These are phyloP conservation scores for Odontomyia ornata DNA, from an alignment of 2,888 invertebrate genomes.

Conservation along the genomic window DNA sequence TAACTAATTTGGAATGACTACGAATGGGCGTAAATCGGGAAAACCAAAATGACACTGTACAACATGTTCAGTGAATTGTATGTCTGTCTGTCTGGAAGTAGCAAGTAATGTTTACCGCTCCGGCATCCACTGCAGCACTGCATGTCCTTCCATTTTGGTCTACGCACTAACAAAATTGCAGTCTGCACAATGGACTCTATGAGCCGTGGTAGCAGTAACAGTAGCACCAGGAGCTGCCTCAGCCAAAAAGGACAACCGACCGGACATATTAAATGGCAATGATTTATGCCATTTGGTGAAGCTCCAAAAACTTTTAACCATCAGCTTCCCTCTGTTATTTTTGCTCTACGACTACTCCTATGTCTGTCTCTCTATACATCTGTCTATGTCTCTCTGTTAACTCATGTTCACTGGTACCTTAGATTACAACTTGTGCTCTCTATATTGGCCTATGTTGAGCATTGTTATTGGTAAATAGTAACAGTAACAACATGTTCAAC, in stretches of 20 bases:
- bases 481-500: constrained; percentile 35
- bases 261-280: constrained; percentile 40
- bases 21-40: constrained; percentile 49
- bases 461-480: constrained; percentile 21
- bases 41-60: constrained; percentile 51
- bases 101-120: background rate
- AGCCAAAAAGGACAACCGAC: constrained; percentile 24
- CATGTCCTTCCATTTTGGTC: background rate
- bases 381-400: too few relatives aligned
- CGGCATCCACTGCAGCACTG: background rate
- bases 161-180: constrained; percentile 6
- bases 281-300: constrained; percentile 43
- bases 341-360: too few relatives aligned
- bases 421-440: too few relatives aligned
- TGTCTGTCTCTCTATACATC: too few relatives aligned
- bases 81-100: constrained; percentile 6
- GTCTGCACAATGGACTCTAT: background rate
- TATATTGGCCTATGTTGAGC: background rate
- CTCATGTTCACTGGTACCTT: too few relatives aligned
- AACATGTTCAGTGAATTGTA: constrained; percentile 39
- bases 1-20: constrained; percentile 60
- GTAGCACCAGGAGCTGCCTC: background rate
- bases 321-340: constrained; percentile 4
- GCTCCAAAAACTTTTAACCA: constrained; percentile 37
- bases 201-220: background rate